Evolutionary conservation across 2,113 vertebrate species (phyloP), one percentile per base, ranked within the genome.

Genomic region (Chionomys nivalis): DNA sequence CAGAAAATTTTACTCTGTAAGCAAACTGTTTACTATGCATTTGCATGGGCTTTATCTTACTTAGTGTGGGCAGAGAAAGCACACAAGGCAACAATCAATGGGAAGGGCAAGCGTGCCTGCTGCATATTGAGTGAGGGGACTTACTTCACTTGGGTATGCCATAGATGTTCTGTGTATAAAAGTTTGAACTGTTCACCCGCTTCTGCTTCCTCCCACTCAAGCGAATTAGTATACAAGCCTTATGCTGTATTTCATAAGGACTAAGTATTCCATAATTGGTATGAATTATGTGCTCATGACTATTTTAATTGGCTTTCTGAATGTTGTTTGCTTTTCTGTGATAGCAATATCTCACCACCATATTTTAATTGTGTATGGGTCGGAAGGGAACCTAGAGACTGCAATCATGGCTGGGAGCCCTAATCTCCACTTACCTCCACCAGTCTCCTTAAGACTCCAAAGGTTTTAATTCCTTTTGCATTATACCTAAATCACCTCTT

Each of bases 21-120:
- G 81, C 96, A 97, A 96, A 96, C 68, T 96, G 89, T 97, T 97
- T 93, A 70, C 82, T 95, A 3, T 96, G 90, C n/a, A 89, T 91
- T 91, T 91, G 88, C 94, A 83, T 92, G 21, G 92, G 55, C 85
- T 97, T 96, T 95, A 82, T 98, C 94, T 94, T 94, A 63, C 68
- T 97, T 92, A 91, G 63, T 44, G 21, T 70, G 92, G 90, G 75
- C 91, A 96, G 70, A 75, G 82, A 86, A 92, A 49, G 49, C 81
- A 39, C 73, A 76, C 76, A 92, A 77, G 49, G 73, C 89, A 96
- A 3, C 79, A 94, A 65, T 96, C 94, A 92, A 87, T 95, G 85
- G 52, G 86, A 91, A 90, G 92, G 31, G 31, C 89, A 85, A n/a
- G 28, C 92, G 14, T 63, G 44, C 90, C 8, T 73, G 49, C 17